Percentiles rank a stretch among this genome's conserved stretches.
Conservation (phyloP, 2,797 vertebrate genomes). For the Caiman crocodilus region DNA sequence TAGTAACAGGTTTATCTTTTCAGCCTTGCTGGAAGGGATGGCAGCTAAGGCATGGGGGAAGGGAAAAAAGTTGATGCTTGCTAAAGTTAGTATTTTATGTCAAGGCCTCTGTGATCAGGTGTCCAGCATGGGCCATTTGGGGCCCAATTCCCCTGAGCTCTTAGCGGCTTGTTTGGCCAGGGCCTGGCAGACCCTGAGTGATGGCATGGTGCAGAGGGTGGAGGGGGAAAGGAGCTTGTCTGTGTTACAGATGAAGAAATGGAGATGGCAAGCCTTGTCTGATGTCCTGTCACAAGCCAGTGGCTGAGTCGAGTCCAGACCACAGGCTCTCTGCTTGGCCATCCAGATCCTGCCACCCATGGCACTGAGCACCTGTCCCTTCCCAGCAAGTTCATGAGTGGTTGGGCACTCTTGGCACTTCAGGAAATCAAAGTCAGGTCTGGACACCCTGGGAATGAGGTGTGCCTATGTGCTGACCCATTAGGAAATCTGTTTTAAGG, state of each 20-base stretch:
- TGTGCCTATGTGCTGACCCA: no score
- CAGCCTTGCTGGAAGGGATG: accelerated
- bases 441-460: background rate
- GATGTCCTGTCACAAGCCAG: background rate
- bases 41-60: background rate
- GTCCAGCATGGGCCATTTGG: background rate
- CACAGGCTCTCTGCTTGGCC: background rate
- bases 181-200: no score
- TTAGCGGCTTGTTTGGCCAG: background rate
- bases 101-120: background rate
- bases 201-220: background rate
- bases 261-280: no score
- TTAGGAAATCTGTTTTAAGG: no score
- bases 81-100: background rate
- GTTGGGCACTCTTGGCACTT: no score
- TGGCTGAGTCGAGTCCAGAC: background rate
- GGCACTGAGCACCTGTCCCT: no score
- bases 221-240: background rate
- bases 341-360: background rate
- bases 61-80: background rate
- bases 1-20: background rate
- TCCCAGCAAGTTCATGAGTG: no score
- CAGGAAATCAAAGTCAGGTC: background rate
- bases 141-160: background rate
- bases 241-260: no score